Base-by-base conservation (phyloP, 2,797 vertebrate species). In the Phrynocephalus guinanensis region DNA sequence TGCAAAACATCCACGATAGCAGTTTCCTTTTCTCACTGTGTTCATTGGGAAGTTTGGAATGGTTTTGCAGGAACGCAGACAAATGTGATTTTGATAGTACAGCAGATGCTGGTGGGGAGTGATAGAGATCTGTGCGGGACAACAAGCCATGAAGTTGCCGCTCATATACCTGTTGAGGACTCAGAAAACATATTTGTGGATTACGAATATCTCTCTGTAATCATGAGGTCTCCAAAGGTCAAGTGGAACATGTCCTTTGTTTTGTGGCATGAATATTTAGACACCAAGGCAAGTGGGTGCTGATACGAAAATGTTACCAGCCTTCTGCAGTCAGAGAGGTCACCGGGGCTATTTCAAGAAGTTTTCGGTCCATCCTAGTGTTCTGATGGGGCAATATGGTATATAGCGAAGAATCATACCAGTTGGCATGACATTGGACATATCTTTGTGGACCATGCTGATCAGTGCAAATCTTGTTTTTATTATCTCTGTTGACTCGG, bases 401-500 rank as follows among this genome's bases (percentile, higher is more conserved):
- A 44, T 30, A 63, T 75, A 80, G 75, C 26, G 66, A 79, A 81
- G 70, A 68, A 56, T 88, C 79, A 68, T 6, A 13, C 24, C 38
- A 76, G 24, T 68, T 73, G 38, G 22, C 24, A 68, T 68, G 75
- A 33, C 72, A 52, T 73, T 66, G 56, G 48, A 6, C 20, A 8
- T 86, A 18, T 22, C 10, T 75, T 82, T 81, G 77, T 81, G 26
- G 70, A 22, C 48, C 38, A 13, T 81, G 77, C 70, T 85, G 44
- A 79, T 80, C 11, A 68, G 24, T 75, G 70, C 60, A 88, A 56
- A 88, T 88, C 3, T 68, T 76, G 83, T 67, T 81, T 63, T 85
- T 81, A 76, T 88, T 81, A 28, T 88, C 70, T 33, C 73, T 48
- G 56, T 88, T 85, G 70, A 85, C 48, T 82, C 83, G 1, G 52